A percentile compares a stretch with the other conserved stretches of the same genome.
Conservation (phyloP, 2,888 invertebrate genomes). For the Lutraria lutraria region DNA sequence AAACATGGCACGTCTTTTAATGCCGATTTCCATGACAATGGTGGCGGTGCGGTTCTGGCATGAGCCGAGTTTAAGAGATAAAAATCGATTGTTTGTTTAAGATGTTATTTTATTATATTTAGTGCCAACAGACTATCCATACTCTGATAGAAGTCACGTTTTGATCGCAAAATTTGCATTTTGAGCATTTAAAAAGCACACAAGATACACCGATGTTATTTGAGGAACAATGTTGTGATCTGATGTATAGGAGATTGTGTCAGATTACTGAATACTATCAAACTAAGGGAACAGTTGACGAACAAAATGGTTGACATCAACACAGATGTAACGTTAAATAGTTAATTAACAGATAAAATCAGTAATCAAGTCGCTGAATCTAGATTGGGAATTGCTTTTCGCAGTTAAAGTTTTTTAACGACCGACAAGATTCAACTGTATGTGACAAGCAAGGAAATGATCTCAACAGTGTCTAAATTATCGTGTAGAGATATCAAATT, state of each 20-base stretch:
- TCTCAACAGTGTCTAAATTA: conserved; percentile 22
- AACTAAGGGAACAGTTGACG: not conserved
- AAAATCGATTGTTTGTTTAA: conserved; percentile 31
- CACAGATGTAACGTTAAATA: conserved; percentile 46
- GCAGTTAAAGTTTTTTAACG: conserved; percentile 29
- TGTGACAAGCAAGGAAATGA: conserved; percentile 46
- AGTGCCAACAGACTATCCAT: conserved; percentile 16
- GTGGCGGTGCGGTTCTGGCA: not conserved
- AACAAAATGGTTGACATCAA: not conserved
- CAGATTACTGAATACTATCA: not conserved
- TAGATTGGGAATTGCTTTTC: conserved; percentile 41
- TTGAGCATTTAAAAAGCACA: conserved; percentile 10
- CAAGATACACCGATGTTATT: conserved; percentile 7
- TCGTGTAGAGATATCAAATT: conserved; percentile 28
- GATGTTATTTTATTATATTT: conserved; percentile 30
- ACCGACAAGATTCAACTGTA: conserved; percentile 25
- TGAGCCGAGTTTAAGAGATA: conserved; percentile 10
- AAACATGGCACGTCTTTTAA: conserved; percentile 6
- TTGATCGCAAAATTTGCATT: conserved; percentile 29
- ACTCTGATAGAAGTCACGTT: not conserved
- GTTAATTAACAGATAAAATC: conserved; percentile 60
- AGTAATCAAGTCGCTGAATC: conserved; percentile 27
- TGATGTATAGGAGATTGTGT: conserved; percentile 9
- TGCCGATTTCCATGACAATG: conserved; percentile 37
- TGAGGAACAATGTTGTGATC: not conserved